These are phyloP conservation scores for Drosophila merina DNA, from an alignment of 2,888 invertebrate species.

Conservation along the genomic window DNA sequence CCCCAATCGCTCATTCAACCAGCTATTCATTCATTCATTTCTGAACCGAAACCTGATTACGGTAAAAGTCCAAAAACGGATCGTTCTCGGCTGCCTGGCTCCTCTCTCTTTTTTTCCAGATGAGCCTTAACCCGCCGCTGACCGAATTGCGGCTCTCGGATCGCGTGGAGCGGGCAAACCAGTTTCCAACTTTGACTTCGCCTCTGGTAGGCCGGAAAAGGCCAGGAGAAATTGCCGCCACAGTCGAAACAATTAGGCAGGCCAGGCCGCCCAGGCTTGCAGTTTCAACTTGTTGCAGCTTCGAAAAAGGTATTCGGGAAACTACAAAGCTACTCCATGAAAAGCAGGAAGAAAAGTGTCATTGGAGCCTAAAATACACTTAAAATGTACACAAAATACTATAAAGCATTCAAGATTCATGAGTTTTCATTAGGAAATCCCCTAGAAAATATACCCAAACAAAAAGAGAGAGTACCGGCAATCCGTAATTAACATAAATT, in stretches of 20 bases:
- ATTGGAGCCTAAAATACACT: no score
- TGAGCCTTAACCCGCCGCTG: slow-evolving; percentile 33
- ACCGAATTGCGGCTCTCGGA: slow-evolving; percentile 39
- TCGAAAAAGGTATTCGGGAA: slow-evolving; percentile 33
- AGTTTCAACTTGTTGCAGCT: slow-evolving; percentile 62
- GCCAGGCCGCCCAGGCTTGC: slow-evolving; percentile 25
- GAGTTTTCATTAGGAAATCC: no score
- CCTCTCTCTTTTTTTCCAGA: not conserved
- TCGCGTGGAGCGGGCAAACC: slow-evolving; percentile 42
- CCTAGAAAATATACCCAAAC: slow-evolving; percentile 47
- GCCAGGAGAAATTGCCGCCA: slow-evolving; percentile 64
- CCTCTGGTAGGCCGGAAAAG: slow-evolving; percentile 49
- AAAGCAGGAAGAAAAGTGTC: slow-evolving; percentile 48
- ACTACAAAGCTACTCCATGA: slow-evolving; percentile 24
- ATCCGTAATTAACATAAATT: slow-evolving; percentile 66
- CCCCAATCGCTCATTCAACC: slow-evolving; percentile 37
- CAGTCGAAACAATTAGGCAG: slow-evolving; percentile 70
- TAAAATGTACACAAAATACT: no score
- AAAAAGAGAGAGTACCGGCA: not conserved
- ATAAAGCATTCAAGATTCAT: no score
- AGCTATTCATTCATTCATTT: slow-evolving; percentile 34
- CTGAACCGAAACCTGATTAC: slow-evolving; percentile 32
- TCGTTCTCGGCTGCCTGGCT: slow-evolving; percentile 15
- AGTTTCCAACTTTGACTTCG: slow-evolving; percentile 41
- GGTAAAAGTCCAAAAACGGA: slow-evolving; percentile 46